phyloP scores from a whole-genome alignment of 1,140 invertebrate species.

The Philopotamus ludificatus region DNA sequence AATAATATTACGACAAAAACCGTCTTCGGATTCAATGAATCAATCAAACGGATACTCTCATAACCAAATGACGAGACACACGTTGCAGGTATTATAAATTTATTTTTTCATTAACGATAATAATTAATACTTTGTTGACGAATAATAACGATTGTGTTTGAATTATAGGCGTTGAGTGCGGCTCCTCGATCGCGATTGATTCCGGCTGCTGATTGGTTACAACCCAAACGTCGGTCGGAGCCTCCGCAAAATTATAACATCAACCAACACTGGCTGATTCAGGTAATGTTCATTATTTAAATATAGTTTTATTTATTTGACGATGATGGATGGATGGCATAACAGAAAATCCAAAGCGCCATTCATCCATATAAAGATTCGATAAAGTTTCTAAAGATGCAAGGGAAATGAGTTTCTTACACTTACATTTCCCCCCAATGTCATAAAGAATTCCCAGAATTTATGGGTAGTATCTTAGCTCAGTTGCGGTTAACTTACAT shows the following conservation, averaged over 20 bases:
- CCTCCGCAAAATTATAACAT: slow-evolving; percentile 69
- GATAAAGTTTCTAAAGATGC: too few relatives aligned
- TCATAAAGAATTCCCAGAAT: too few relatives aligned
- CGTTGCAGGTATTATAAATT: slow-evolving; percentile 62
- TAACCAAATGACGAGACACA: slow-evolving; percentile 70
- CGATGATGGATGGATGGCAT: too few relatives aligned
- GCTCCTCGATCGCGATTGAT: slow-evolving; percentile 72
- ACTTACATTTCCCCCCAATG: too few relatives aligned
- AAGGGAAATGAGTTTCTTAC: too few relatives aligned
- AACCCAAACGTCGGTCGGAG: slow-evolving; percentile 66
- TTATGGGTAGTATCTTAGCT: too few relatives aligned
- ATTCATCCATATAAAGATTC: too few relatives aligned
- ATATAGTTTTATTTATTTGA: neutral
- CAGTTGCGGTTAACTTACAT: too few relatives aligned
- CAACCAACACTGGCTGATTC: slow-evolving; percentile 83
- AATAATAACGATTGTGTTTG: too few relatives aligned
- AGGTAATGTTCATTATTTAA: too few relatives aligned
- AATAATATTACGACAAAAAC: slow-evolving; percentile 55
- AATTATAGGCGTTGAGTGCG: slow-evolving; percentile 66
- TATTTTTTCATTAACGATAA: slow-evolving; percentile 16
- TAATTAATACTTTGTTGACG: too few relatives aligned
- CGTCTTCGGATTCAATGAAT: slow-evolving; percentile 46
- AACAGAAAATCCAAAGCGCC: too few relatives aligned
- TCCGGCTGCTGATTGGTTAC: slow-evolving; percentile 68
- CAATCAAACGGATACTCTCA: slow-evolving; percentile 54